These are phyloP conservation scores for Coryphaenoides rupestris DNA, from an alignment of 2,113 vertebrate species.

Conservation along the genomic window DNA sequence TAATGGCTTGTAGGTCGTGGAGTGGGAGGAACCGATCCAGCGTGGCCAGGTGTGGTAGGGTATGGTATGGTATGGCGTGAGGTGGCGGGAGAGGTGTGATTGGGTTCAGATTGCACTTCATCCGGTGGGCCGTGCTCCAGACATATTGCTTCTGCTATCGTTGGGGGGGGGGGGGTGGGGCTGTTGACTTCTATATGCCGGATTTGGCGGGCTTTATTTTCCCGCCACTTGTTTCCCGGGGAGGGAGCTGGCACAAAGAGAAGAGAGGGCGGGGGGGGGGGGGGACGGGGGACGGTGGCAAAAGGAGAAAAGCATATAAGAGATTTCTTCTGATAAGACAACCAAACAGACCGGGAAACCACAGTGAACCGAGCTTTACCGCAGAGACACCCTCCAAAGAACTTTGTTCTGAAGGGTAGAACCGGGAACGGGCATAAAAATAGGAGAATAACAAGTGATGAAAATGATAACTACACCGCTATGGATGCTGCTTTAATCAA, in stretches of 20 bases:
- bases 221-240: background rate
- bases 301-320: too few relatives aligned
- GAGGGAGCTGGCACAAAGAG: background rate
- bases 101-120: conserved; percentile 48
- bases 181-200: conserved; percentile 21
- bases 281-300: background rate
- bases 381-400: too few relatives aligned
- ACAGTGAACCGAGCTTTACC: too few relatives aligned
- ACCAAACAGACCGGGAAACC: too few relatives aligned
- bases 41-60: background rate
- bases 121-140: conserved; percentile 31
- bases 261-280: background rate
- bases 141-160: conserved; percentile 41
- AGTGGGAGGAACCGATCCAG: conserved; percentile 20
- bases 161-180: too few relatives aligned
- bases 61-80: background rate
- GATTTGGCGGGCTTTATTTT: conserved; percentile 1
- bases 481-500: too few relatives aligned
- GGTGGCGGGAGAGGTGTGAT: conserved; percentile 39
- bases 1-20: conserved; percentile 27
- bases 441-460: too few relatives aligned
- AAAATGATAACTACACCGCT: too few relatives aligned
- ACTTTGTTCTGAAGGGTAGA: too few relatives aligned
- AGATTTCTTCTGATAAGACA: too few relatives aligned
- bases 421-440: too few relatives aligned